These are phyloP conservation scores for Cosmopolites sordidus DNA, from an alignment of 2,888 invertebrate genomes.

Conservation along the genomic window DNA sequence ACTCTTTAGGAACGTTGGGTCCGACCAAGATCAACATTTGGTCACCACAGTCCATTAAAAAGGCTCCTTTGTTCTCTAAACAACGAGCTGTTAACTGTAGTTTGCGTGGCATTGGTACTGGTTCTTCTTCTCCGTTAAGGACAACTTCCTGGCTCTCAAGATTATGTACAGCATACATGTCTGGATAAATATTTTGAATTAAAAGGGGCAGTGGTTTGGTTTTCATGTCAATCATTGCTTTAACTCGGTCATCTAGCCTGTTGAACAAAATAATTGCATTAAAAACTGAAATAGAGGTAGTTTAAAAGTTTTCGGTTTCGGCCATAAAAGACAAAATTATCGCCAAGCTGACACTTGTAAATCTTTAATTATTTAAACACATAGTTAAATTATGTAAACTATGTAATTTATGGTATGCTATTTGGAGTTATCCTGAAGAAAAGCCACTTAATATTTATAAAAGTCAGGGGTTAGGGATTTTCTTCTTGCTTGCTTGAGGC, in stretches of 20 bases:
- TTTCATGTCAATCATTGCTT: conserved; percentile 92
- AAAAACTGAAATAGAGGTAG: too few relatives aligned
- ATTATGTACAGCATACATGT: conserved; percentile 81
- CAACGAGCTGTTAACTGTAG: conserved; percentile 81
- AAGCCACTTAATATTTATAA: too few relatives aligned
- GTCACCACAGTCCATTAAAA: conserved; percentile 84
- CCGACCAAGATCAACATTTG: conserved; percentile 80
- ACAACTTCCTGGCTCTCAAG: conserved; percentile 50
- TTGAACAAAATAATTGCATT: too few relatives aligned
- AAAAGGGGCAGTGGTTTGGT: conserved; percentile 75
- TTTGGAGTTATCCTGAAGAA: too few relatives aligned
- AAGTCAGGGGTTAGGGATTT: too few relatives aligned
- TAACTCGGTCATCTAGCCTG: conserved; percentile 87
- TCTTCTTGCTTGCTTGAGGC: too few relatives aligned
- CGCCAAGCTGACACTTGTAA: too few relatives aligned
- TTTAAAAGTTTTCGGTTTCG: too few relatives aligned
- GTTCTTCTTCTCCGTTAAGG: conserved; percentile 41
- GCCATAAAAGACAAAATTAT: too few relatives aligned
- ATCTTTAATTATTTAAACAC: too few relatives aligned
- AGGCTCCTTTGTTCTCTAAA: conserved; percentile 82
- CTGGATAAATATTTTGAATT: conserved; percentile 84
- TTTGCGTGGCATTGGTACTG: conserved; percentile 65
- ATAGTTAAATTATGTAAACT: too few relatives aligned
- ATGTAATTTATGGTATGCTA: too few relatives aligned
- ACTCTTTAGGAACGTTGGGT: conserved; percentile 67